A percentile compares a stretch with the other conserved stretches of the same genome.
These are phyloP conservation scores for Eurois occulta DNA, from an alignment of 2,888 invertebrate genomes.

Conservation along the genomic window DNA sequence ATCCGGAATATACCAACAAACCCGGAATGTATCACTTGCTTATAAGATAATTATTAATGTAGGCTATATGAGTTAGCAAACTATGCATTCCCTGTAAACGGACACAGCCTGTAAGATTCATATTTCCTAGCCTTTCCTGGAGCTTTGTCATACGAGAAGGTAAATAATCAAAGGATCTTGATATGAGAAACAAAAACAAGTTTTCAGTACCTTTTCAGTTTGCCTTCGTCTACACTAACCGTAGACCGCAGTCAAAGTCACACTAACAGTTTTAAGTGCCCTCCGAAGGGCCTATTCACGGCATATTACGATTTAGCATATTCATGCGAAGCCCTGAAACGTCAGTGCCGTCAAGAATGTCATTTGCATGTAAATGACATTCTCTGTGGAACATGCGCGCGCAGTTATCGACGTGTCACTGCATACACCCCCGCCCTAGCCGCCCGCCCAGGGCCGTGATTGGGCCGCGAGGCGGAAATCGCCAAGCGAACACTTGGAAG, in stretches of 20 bases:
- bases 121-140: background rate
- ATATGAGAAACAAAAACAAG: background rate
- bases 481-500: constrained; percentile 53
- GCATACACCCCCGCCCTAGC: constrained; percentile 68
- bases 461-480: constrained; percentile 74
- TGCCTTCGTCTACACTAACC: constrained; percentile 8
- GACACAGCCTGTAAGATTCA: background rate
- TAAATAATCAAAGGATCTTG: background rate
- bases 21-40: background rate
- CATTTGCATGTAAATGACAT: constrained; percentile 64
- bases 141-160: background rate
- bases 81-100: background rate
- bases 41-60: background rate
- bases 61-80: background rate
- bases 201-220: constrained; percentile 25
- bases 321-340: constrained; percentile 56
- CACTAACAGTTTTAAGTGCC: constrained; percentile 50
- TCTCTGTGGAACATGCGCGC: constrained; percentile 74
- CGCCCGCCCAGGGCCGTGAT: constrained; percentile 82
- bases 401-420: constrained; percentile 76
- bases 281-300: constrained; percentile 48
- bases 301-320: constrained; percentile 57
- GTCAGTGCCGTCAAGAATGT: constrained; percentile 57
- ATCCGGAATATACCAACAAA: background rate
- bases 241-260: constrained; percentile 18